Base-by-base conservation (phyloP, 2,113 vertebrate genomes). In the Corythornis vintsioides region DNA sequence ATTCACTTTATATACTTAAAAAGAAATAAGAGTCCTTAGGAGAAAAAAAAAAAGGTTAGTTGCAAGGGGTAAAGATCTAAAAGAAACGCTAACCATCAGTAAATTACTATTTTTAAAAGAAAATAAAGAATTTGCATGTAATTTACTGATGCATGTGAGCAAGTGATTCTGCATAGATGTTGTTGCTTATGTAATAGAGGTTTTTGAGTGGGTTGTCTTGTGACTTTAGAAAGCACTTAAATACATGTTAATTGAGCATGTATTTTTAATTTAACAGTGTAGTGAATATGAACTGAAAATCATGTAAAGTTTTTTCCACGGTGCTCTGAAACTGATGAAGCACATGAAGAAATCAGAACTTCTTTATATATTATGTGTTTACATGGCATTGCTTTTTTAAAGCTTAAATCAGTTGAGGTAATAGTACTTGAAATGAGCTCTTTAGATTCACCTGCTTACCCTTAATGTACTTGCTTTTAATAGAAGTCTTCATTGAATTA, bases 271-370 rank as follows among this genome's bases (percentile, higher is more conserved):
- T 84, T 59, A 21, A 31, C 9, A 50, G 33, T 74, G 5, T 89
- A 33, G 53, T 88, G n/a, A 77, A 26, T 53, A 47, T 76, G 13
- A 78, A 6, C 33, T 52, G 17, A 83, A 91, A 83, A 33, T 61
- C 25, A 38, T 1, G 0, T 43, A 7, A 85, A 70, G 7, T 25
- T 33, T 20, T 14, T 1, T 10, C 29, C 8, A 8, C 4, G 4
- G 8, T 79, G 19, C 71, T 92, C 59, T 78, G 57, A 81, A 52
- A 67, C 88, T 57, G n/a, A 65, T 89, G 5, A 86, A 75, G 57
- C 48, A 3, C 28, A 10, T 45, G 33, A 82, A 82, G 74, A 70
- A 84, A n/a, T 64, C 20, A 24, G 33, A 77, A 53, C 14, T 76
- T 65, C 21, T 28, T 8, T 71, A 24, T 74, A 16, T 64, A n/a